Base-by-base conservation (phyloP, 2,113 vertebrate genomes). In the Nerophis lumbriciformis region DNA sequence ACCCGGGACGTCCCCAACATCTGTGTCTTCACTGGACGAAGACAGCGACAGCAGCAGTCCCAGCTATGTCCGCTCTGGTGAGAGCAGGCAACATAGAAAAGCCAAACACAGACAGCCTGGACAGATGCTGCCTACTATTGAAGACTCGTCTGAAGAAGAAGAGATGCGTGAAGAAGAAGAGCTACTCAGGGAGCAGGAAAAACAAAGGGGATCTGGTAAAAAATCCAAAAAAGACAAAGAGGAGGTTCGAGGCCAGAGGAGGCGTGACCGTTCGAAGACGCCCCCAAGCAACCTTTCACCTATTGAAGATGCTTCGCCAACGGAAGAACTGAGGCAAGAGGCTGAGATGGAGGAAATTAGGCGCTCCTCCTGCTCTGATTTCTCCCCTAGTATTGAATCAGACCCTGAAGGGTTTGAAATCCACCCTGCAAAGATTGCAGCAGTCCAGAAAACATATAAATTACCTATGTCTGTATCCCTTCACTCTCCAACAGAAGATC, bases 221-320 rank as follows among this genome's bases (percentile, higher is more conserved):
- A 98, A 97, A 77, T 98, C 96, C 3, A 98, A 95, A 83, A 97
- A 94, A 79, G 95, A 97, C 73, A 98, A 98, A 84, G 97, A 99
- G 61, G 95, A 99, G 58, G 91, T 98, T 55, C 89, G 94, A 81
- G 93, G 93, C 48, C 94, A 98, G 75, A 93, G 94, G 74, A 93
- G 97, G 66, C 87, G 95, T 48, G 96, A 99, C 60, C 90, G 87
- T 66, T 91, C 94, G 53, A 96, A 95, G 81, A 95, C 96, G 10
- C 93, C 97, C 1, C 95, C 94, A 10, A 98, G 97, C 70, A 98
- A 97, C 66, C 93, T 99, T 53, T 98, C 96, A 52, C 96, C 97
- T 1, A 98, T 99, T 64, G 96, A 98, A 89, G 97, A 98, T 72
- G 97, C 97, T 0, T 98, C 97, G 42, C 95, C 96, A 55, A 98